phyloP scores from a whole-genome alignment of 1,140 invertebrate genomes.

The Drosophila pseudoobscura region DNA sequence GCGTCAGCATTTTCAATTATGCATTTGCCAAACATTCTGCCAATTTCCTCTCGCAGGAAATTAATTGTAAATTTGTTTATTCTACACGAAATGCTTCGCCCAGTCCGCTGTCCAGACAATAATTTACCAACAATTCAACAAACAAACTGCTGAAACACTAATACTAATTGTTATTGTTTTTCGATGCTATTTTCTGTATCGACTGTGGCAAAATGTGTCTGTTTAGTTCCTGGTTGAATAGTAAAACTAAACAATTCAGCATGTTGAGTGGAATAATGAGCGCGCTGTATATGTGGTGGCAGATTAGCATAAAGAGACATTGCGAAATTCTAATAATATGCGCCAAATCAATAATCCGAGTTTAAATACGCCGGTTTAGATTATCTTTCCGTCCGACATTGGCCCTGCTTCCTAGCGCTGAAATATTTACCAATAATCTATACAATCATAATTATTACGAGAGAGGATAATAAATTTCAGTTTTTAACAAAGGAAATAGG shows the following conservation, averaged over 20 bases:
- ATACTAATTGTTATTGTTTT: constrained; percentile 24
- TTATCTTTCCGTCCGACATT: too few species aligned
- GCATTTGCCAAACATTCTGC: constrained; percentile 40
- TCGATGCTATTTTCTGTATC: neutral
- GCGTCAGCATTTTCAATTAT: constrained; percentile 53
- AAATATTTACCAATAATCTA: too few species aligned
- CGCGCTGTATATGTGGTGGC: neutral
- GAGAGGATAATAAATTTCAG: too few species aligned
- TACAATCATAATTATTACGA: too few species aligned
- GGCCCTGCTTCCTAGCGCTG: too few species aligned
- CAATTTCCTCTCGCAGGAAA: constrained; percentile 64
- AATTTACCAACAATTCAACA: constrained; percentile 23
- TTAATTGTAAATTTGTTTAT: constrained; percentile 73
- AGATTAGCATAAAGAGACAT: neutral
- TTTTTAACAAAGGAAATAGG: too few species aligned
- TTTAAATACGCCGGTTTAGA: constrained; percentile 12
- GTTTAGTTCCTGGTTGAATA: constrained; percentile 12
- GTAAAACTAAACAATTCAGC: constrained; percentile 2
- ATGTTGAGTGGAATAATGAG: neutral
- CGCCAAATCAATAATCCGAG: neutral
- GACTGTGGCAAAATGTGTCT: neutral
- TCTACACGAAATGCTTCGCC: neutral
- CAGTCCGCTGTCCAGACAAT: neutral
- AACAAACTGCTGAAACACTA: constrained; percentile 23
- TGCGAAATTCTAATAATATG: neutral